These are phyloP conservation scores for Grammomys dolichurus DNA, from an alignment of 2,113 vertebrate species.

Conservation along the genomic window DNA sequence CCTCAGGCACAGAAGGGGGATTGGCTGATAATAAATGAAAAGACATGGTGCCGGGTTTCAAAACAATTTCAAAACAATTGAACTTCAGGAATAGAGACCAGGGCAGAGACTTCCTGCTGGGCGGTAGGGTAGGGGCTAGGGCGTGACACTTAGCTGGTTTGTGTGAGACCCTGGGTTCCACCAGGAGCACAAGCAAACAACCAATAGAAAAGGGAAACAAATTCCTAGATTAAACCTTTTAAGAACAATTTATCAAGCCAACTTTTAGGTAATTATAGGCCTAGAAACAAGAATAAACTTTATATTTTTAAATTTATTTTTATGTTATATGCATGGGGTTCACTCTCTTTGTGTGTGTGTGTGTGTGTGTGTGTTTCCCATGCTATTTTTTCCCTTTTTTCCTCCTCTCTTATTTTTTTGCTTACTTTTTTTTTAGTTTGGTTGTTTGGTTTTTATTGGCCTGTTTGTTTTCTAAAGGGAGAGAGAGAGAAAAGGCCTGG, in stretches of 20 bases:
- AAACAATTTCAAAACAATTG: not conserved
- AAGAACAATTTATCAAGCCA: not conserved
- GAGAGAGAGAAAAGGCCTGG: not conserved
- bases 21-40: not conserved
- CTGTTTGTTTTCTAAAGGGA: not conserved
- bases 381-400: not conserved
- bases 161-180: not conserved
- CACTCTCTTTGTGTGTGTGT: not conserved
- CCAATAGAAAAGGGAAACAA: not conserved
- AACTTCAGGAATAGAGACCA: not conserved
- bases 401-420: not conserved
- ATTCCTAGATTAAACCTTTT: not conserved
- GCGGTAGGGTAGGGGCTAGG: too few relatives aligned
- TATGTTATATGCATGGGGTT: not conserved
- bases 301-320: not conserved
- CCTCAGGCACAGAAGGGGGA: not conserved
- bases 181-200: not conserved
- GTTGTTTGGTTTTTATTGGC: not conserved
- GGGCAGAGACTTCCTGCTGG: not conserved
- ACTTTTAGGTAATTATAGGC: not conserved
- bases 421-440: not conserved
- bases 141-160: not conserved
- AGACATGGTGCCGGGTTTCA: not conserved
- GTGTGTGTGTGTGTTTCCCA: not conserved
- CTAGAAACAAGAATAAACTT: not conserved